Evolutionary conservation across 2,113 vertebrate species (phyloP).

Genomic region (Boulengeromyrus knoepffleri): DNA sequence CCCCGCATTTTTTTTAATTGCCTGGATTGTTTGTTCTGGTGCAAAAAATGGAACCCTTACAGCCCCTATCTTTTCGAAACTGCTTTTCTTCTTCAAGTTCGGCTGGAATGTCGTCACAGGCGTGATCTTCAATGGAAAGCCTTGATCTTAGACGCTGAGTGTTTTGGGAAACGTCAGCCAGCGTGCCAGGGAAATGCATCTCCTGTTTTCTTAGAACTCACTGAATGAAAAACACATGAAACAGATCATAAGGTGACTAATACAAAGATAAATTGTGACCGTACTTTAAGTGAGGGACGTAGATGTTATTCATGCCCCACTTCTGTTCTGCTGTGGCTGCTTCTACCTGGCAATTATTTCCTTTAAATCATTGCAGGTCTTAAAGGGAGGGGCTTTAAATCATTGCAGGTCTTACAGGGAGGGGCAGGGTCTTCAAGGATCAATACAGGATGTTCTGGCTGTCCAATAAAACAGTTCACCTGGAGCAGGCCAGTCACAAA

Average conservation of each 20-base stretch:
- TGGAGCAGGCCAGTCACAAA: neutral
- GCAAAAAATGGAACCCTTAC: slow-evolving; percentile 12
- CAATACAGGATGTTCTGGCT: neutral
- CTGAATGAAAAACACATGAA: neutral
- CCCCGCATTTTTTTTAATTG: neutral
- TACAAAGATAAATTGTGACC: neutral
- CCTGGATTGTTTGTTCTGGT: slow-evolving; percentile 5
- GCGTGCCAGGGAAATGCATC: neutral
- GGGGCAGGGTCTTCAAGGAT: neutral
- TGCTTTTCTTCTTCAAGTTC: neutral
- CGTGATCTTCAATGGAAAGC: neutral
- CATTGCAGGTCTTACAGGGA: neutral
- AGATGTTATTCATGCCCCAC: neutral
- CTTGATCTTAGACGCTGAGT: neutral
- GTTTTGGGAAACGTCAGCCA: neutral
- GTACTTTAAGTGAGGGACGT: neutral
- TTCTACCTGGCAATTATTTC: neutral
- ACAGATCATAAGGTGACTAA: neutral
- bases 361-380: neutral
- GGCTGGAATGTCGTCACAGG: neutral
- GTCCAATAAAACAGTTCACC: neutral
- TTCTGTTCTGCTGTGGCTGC: neutral
- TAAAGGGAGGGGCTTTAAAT: neutral
- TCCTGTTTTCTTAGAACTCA: neutral
- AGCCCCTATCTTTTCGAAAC: slow-evolving; percentile 9